Base-by-base conservation (phyloP, 2,888 invertebrate species). In the Callinectes sapidus region DNA sequence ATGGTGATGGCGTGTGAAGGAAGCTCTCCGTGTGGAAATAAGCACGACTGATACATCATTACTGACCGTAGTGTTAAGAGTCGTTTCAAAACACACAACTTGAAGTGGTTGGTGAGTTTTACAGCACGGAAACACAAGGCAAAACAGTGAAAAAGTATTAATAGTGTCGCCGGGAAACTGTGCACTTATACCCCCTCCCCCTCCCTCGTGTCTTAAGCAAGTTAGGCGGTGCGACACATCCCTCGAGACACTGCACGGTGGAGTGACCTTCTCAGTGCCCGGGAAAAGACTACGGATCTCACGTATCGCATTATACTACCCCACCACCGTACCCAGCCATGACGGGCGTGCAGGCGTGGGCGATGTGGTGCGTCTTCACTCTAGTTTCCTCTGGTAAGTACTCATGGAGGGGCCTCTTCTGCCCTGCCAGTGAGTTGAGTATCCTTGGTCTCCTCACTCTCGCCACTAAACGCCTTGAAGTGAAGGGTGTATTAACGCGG, bases 281-380 rank as follows among this genome's bases (percentile, higher is more conserved):
- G 2, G 32, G 32, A 14, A 81, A 81, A 35, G 14, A 35, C 81
- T 81, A 35, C 2, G 81, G 81, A 81, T 35, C 23, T 3, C 32
- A 14, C 0, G 14, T 10, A 16, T 6, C 81, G 35, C 81, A 35
- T 13, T 81, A 35, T 35, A 81, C 81, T 81, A 81, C 71, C 71
- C 71, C 8, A 8, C 2, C 35, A 81, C 28, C 71, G 28, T 1
- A 23, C 1, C 14, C 32, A 13, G 81, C 32, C 32, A 81, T 81
- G 81, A 81, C 16, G 81, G 81, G 81, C 81, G 81, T 81, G 81
- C 81, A 81, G 35, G 35, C 81, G 35, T 81, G 81, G 81, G 81
- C 81, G 16, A 35, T 81, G 81, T 81, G 81, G 81, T 81, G 81
- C 35, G 81, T n/a, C 81, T 16, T 81, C 35, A 81, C 81, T 35